A percentile compares a stretch with the other conserved stretches of the same genome.
Evolutionary conservation across 2,888 invertebrate genomes (phyloP).

Genomic region (Leucophora obtusa): DNA sequence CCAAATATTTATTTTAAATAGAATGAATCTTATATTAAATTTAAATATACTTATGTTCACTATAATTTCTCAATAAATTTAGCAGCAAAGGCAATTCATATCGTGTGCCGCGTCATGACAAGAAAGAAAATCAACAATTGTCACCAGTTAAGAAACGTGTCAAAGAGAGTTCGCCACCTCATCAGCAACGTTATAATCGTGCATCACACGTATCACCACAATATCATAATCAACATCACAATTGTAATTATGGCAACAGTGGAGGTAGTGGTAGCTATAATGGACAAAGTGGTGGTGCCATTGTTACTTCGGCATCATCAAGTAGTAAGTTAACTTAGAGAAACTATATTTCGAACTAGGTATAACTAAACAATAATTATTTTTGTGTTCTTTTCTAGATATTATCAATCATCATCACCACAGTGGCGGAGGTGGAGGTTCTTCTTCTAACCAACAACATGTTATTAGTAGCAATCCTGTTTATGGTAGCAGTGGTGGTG

Average conservation of each 20-base stretch:
- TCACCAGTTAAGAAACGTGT: conserved; percentile 98
- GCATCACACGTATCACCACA: conserved; percentile 78
- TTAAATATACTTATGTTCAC: too few relatives aligned
- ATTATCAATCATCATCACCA: conserved; percentile 73
- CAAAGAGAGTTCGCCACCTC: conserved; percentile 95
- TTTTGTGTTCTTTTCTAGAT: conserved; percentile 64
- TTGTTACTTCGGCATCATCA: conserved; percentile 71
- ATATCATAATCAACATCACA: conserved; percentile 77
- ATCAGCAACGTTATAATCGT: conserved; percentile 79
- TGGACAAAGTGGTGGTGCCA: conserved; percentile 65
- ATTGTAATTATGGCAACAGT: conserved; percentile 74
- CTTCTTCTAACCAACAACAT: conserved; percentile 71
- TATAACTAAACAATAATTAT: neutral
- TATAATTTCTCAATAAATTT: conserved; percentile 22
- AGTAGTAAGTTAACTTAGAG: conserved; percentile 71
- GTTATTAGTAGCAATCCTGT: conserved; percentile 68
- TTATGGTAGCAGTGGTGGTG: conserved; percentile 69
- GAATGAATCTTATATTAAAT: too few relatives aligned
- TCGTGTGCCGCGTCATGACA: conserved; percentile 82
- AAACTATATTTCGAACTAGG: neutral
- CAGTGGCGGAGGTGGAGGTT: conserved; percentile 55
- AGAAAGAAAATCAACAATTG: conserved; percentile 92
- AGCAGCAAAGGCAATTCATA: conserved; percentile 77
- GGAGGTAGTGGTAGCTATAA: conserved; percentile 65
- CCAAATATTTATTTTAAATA: too few relatives aligned